These are phyloP conservation scores for Ranitomeya imitator DNA, from an alignment of 2,113 vertebrate species.

Conservation along the genomic window DNA sequence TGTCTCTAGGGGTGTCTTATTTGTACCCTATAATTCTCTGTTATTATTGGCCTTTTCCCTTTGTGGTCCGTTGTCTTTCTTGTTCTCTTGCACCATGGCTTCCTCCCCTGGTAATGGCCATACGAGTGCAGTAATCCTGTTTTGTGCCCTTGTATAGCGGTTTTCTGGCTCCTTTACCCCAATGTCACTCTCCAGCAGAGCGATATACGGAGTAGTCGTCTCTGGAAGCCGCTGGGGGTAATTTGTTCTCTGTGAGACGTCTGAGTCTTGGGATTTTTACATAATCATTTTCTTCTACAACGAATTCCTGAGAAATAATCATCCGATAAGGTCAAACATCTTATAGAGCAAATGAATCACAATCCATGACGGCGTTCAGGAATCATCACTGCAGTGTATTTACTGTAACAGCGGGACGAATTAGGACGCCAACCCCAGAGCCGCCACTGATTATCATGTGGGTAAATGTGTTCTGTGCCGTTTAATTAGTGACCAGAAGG, in stretches of 20 bases:
- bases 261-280: constrained; percentile 18
- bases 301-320: neutral
- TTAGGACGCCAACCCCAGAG: neutral
- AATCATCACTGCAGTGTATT: neutral
- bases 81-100: no score
- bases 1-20: no score
- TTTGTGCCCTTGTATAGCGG: neutral
- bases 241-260: constrained; percentile 17
- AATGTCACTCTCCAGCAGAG: neutral
- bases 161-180: no score
- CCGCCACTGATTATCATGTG: no score
- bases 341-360: constrained; percentile 14
- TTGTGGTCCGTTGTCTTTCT: no score
- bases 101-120: neutral
- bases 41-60: no score
- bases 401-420: neutral
- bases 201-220: neutral
- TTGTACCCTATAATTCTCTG: no score
- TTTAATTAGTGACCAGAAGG: no score
- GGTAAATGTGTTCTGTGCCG: no score
- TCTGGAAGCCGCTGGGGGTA: neutral
- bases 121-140: neutral
- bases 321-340: constrained; percentile 35
- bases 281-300: constrained; percentile 37
- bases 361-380: neutral